Base-by-base conservation (phyloP, 1,140 invertebrate species). In the Caenorhabditis briggsae region DNA sequence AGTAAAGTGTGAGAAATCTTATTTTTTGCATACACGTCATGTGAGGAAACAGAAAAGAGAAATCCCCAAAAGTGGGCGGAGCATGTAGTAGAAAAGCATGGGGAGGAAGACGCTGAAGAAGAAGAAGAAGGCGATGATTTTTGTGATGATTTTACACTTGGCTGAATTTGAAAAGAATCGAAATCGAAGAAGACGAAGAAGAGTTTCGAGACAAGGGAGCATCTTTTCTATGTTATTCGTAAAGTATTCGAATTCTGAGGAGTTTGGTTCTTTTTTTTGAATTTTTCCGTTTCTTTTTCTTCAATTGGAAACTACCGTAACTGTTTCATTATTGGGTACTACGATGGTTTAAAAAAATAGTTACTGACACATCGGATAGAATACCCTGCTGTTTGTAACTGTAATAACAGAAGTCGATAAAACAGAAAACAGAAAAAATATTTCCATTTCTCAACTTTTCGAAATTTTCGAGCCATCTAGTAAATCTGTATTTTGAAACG, bases 121-220 rank as follows among this genome's bases (percentile, higher is more conserved):
- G 56, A n/a, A 58, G 56, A 58, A 18, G 55, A 50, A 50, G 50
- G 11, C 23, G 65, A 48, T 78, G 18, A 23, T 50, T 78, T 70
- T 70, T 43, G 33, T 70, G 64, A 70, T 41, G 70, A 78, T 78
- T 78, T 78, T 46, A 78, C 70, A 78, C 70, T 50, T 78, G 70
- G 70, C n/a, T 78, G 70, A 33, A 78, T 78, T 78, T 78, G 46
- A 78, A 78, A 78, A 78, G 46, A 78, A 78, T 78, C 70, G 70
- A 78, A 78, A 61, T 14, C 11, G 61, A 25, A 78, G 33, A 70
- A 46, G 65, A 48, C 20, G 43, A 65, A 5, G 64, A 43, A 16
- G 64, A 78, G 70, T 78, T 78, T 78, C 43, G 70, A 53, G 70
- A 78, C 8, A 46, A 12, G 11, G 25, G 11, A 46, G 6, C 43